Percentiles rank a stretch among this genome's conserved stretches.
phyloP scores from a whole-genome alignment of 1,140 invertebrate genomes.

The Drosophila eugracilis region DNA sequence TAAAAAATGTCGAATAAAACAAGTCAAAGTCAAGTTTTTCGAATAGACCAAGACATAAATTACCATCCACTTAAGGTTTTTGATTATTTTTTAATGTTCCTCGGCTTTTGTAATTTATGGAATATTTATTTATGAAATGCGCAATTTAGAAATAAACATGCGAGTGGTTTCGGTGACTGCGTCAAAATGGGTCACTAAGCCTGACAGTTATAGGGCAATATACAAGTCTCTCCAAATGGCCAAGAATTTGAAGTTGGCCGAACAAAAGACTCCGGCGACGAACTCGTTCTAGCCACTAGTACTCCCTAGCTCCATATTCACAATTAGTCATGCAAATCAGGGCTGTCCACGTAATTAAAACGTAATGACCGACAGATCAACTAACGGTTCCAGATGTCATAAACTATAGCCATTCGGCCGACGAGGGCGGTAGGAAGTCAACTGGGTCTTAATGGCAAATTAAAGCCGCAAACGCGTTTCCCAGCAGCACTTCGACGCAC shows the following conservation, averaged over 20 bases:
- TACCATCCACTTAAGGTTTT: conserved; percentile 62
- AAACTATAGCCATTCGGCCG: conserved; percentile 37
- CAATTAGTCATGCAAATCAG: conserved; percentile 81
- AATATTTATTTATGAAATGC: conserved; percentile 77
- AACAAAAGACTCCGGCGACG: conserved; percentile 70
- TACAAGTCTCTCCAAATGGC: conserved; percentile 30
- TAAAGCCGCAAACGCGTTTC: conserved; percentile 75
- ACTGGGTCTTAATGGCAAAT: conserved; percentile 67
- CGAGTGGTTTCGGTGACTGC: conserved; percentile 26
- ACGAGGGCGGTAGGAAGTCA: neutral
- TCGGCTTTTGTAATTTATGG: conserved; percentile 53
- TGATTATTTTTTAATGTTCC: conserved; percentile 47
- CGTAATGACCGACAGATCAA: conserved; percentile 64
- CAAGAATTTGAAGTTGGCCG: conserved; percentile 11
- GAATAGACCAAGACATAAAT: conserved; percentile 64
- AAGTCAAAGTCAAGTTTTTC: conserved; percentile 77
- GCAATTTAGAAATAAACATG: conserved; percentile 56
- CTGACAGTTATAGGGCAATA: conserved; percentile 76
- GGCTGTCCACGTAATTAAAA: conserved; percentile 79
- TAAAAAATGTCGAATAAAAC: conserved; percentile 53
- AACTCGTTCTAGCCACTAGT: conserved; percentile 47
- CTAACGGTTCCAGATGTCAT: conserved; percentile 68
- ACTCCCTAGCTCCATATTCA: conserved; percentile 19
- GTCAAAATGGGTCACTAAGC: conserved; percentile 75
- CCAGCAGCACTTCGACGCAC: conserved; percentile 7